Conservation (phyloP, 1,140 invertebrate species). For the Diorhabda elongata region DNA sequence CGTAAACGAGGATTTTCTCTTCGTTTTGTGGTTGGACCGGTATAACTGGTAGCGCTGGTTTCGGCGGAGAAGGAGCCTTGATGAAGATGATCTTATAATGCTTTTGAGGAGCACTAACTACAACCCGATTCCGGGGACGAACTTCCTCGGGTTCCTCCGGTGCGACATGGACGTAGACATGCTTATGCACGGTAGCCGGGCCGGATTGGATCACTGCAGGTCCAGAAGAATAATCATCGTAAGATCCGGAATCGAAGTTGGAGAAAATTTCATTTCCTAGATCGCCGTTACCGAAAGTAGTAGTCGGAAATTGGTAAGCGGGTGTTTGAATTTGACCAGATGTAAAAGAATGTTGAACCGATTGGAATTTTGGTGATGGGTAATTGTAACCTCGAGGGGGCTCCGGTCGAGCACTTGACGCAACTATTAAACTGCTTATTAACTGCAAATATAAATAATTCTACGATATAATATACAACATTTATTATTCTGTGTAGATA, state of each 20-base stretch:
- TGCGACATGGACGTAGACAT: slow-evolving; percentile 67
- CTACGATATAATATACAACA: too few relatives aligned
- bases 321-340: too few relatives aligned
- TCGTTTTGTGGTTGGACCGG: slow-evolving; percentile 65
- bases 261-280: background rate
- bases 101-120: slow-evolving; percentile 63
- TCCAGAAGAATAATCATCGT: background rate
- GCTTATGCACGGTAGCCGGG: slow-evolving; percentile 56
- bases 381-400: slow-evolving; percentile 28
- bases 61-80: slow-evolving; percentile 74
- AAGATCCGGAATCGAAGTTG: background rate
- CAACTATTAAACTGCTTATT: slow-evolving; percentile 13
- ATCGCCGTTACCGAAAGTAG: too few relatives aligned
- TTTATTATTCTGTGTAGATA: too few relatives aligned
- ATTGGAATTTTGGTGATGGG: slow-evolving; percentile 68
- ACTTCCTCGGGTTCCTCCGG: slow-evolving; percentile 66
- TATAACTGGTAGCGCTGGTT: slow-evolving; percentile 63
- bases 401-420: slow-evolving; percentile 17
- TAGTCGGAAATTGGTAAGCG: too few relatives aligned
- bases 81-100: slow-evolving; percentile 89
- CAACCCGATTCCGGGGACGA: slow-evolving; percentile 51
- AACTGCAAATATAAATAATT: too few relatives aligned
- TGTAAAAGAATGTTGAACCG: slow-evolving; percentile 53
- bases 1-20: slow-evolving; percentile 83
- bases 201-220: slow-evolving; percentile 54